Percentiles rank a stretch among this genome's conserved stretches.
These are phyloP conservation scores for Zaprionus vittiger DNA, from an alignment of 1,140 invertebrate genomes.

Conservation along the genomic window DNA sequence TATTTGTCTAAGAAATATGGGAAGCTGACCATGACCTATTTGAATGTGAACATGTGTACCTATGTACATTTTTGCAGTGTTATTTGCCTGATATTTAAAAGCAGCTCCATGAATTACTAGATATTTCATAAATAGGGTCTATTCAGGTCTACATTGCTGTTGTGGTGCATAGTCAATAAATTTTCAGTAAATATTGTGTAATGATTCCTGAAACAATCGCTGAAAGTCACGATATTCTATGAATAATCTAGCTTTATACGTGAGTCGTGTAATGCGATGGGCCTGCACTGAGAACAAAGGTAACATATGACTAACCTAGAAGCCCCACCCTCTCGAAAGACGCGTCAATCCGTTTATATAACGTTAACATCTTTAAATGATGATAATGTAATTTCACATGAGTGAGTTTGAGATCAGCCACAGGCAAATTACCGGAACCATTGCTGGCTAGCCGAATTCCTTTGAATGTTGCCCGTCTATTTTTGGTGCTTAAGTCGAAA, in stretches of 20 bases:
- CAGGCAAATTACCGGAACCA: not conserved
- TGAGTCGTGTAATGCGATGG: not conserved
- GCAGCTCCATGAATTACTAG: not conserved
- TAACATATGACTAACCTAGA: not conserved
- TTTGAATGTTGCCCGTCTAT: slow-evolving; percentile 42
- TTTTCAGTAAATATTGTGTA: slow-evolving; percentile 14
- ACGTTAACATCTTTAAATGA: not conserved
- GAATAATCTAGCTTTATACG: slow-evolving; percentile 7
- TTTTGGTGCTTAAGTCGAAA: slow-evolving; percentile 62
- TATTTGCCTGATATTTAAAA: not conserved
- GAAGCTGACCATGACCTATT: not conserved
- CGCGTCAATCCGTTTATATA: too few species aligned
- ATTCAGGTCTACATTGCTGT: not conserved
- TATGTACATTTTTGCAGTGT: not conserved
- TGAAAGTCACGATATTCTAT: slow-evolving; percentile 30
- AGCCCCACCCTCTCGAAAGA: not conserved
- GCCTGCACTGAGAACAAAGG: not conserved
- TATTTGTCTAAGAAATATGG: not conserved
- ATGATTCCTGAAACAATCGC: slow-evolving; percentile 6
- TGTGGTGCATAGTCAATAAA: not conserved
- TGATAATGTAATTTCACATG: not conserved
- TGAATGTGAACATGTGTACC: not conserved
- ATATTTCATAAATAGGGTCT: not conserved
- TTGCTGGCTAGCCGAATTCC: slow-evolving; percentile 45
- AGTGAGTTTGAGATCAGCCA: not conserved